phyloP scores from a whole-genome alignment of 2,113 vertebrate species.

The Odontophorus gujanensis region DNA sequence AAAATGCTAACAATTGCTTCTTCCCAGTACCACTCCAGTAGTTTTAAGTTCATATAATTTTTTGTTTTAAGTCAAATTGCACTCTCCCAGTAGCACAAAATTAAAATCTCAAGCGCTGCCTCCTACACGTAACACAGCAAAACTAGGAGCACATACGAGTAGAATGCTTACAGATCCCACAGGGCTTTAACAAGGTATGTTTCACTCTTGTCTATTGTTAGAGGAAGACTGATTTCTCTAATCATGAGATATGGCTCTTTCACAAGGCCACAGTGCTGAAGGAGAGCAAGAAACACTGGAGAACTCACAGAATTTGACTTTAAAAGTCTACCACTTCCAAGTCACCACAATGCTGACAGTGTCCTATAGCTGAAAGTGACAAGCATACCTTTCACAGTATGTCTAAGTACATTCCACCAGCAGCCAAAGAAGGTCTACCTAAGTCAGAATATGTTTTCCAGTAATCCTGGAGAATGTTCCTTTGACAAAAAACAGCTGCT shows the following conservation, averaged over 20 bases:
- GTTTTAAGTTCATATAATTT: neutral
- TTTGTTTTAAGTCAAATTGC: neutral
- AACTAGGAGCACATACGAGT: neutral
- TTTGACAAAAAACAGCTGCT: neutral
- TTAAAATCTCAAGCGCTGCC: conserved; percentile 12
- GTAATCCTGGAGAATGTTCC: neutral
- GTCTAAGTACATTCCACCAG: neutral
- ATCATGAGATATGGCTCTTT: neutral
- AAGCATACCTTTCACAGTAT: neutral
- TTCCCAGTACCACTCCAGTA: neutral
- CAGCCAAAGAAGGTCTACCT: neutral
- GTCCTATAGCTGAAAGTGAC: neutral
- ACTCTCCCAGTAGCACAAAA: neutral
- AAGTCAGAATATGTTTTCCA: neutral
- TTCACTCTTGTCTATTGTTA: conserved; percentile 2
- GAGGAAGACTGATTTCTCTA: conserved; percentile 29
- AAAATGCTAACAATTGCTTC: neutral
- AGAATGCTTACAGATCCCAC: neutral
- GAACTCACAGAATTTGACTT: neutral
- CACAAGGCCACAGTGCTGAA: neutral
- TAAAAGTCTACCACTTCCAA: neutral
- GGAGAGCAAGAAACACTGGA: neutral
- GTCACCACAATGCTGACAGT: neutral
- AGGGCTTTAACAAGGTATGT: neutral
- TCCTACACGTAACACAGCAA: neutral